A percentile compares a stretch with the other conserved stretches of the same genome.
These are phyloP conservation scores for Pedicia rivosa DNA, from an alignment of 2,888 invertebrate species.

Conservation along the genomic window DNA sequence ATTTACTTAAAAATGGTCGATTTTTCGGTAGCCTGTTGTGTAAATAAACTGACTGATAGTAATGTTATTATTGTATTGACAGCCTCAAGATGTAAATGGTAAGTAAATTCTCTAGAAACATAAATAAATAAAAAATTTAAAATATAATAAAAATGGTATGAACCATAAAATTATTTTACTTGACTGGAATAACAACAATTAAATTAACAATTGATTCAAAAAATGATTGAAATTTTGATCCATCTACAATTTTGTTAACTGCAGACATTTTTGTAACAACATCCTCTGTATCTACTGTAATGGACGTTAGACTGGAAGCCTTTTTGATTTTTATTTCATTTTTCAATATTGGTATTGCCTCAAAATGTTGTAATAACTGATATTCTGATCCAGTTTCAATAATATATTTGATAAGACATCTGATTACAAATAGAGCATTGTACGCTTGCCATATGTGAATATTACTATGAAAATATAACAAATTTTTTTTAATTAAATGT, in stretches of 20 bases:
- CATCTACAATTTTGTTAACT: slow-evolving; percentile 22
- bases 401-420: slow-evolving; percentile 72
- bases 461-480: slow-evolving; percentile 27
- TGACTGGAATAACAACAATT: slow-evolving; percentile 30
- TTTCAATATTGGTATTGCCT: slow-evolving; percentile 37
- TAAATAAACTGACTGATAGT: slow-evolving; percentile 77
- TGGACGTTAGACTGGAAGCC: slow-evolving; percentile 18
- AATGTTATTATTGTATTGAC: slow-evolving; percentile 73
- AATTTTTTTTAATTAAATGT: background rate
- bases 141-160: slow-evolving; percentile 4
- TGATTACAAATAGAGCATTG: slow-evolving; percentile 81
- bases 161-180: slow-evolving; percentile 20
- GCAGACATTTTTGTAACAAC: background rate
- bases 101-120: slow-evolving; percentile 54
- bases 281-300: background rate
- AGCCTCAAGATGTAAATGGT: slow-evolving; percentile 72
- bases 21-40: slow-evolving; percentile 50
- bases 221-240: slow-evolving; percentile 28
- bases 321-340: slow-evolving; percentile 13
- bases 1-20: slow-evolving; percentile 50
- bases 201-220: slow-evolving; percentile 29
- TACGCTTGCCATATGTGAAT: slow-evolving; percentile 84
- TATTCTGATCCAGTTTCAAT: slow-evolving; percentile 84
- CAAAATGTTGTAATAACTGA: slow-evolving; percentile 69
- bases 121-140: background rate